phyloP scores from a whole-genome alignment of 2,113 vertebrate genomes.

The Pseudorasbora parva region DNA sequence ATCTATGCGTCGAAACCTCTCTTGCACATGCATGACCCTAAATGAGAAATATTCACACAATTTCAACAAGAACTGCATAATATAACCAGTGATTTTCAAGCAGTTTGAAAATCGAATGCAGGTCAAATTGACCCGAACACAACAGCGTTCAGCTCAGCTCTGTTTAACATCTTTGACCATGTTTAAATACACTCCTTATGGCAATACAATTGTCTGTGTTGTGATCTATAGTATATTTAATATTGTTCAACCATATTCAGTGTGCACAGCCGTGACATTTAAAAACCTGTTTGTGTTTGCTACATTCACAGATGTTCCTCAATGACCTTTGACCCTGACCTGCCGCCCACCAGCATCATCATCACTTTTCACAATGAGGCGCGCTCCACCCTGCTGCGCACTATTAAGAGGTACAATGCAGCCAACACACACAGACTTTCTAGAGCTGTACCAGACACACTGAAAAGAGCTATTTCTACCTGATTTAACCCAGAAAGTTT shows the following conservation, averaged over 20 bases:
- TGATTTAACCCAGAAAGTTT: background rate
- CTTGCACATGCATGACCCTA: too few relatives aligned
- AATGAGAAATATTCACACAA: too few relatives aligned
- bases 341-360: constrained; percentile 90
- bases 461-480: background rate
- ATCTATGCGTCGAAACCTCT: too few relatives aligned
- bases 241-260: background rate
- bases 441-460: background rate
- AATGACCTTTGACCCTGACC: constrained; percentile 82
- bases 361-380: constrained; percentile 99
- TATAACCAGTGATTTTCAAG: too few relatives aligned
- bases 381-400: constrained; percentile 92
- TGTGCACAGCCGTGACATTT: background rate
- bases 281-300: background rate
- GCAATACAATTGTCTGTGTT: background rate
- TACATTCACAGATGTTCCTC: constrained; percentile 83
- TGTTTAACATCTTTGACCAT: background rate
- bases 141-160: background rate
- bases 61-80: too few relatives aligned
- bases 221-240: background rate
- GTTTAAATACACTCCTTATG: background rate
- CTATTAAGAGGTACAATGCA: constrained; percentile 86
- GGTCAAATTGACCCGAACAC: too few relatives aligned
- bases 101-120: too few relatives aligned
- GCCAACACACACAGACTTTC: background rate